Evolutionary conservation across 2,888 invertebrate species (phyloP).

Genomic region (Caenorhabditis sp.): DNA sequence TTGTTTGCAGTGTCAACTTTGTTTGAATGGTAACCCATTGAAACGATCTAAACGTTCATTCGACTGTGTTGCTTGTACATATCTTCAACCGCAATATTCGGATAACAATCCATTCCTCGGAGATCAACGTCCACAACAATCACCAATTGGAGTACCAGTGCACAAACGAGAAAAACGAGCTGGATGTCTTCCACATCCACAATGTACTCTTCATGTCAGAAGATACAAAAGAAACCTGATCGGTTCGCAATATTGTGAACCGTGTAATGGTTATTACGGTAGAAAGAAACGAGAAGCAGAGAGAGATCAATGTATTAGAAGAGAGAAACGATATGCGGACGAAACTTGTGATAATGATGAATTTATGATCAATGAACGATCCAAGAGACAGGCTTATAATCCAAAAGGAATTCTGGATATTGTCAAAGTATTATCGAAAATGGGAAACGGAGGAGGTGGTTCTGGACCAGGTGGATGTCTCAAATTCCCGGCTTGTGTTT

Average conservation of each 20-base stretch:
- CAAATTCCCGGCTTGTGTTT: constrained; percentile 64
- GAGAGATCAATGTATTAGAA: constrained; percentile 48
- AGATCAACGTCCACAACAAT: constrained; percentile 32
- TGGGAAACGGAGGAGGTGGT: constrained; percentile 3
- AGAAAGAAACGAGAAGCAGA: constrained; percentile 60
- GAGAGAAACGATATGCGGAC: constrained; percentile 44
- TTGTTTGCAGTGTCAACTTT: constrained; percentile 51
- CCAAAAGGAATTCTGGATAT: constrained; percentile 61
- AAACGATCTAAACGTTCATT: constrained; percentile 53
- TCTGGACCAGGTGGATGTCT: constrained; percentile 51
- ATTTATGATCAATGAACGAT: constrained; percentile 45
- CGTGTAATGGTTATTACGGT: constrained; percentile 56
- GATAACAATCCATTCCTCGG: constrained; percentile 46
- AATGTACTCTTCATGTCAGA: constrained; percentile 48
- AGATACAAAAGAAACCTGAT: constrained; percentile 53
- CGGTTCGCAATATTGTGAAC: constrained; percentile 63
- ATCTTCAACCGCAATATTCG: constrained; percentile 55
- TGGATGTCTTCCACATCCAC: constrained; percentile 60
- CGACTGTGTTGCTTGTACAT: constrained; percentile 54
- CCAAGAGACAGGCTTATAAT: constrained; percentile 62
- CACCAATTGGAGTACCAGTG: constrained; percentile 44
- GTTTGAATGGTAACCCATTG: constrained; percentile 50
- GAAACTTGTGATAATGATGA: constrained; percentile 57
- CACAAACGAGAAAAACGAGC: constrained; percentile 45
- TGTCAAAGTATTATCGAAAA: constrained; percentile 52